phyloP scores from a whole-genome alignment of 2,113 vertebrate genomes.

The Tauraco erythrolophus region DNA sequence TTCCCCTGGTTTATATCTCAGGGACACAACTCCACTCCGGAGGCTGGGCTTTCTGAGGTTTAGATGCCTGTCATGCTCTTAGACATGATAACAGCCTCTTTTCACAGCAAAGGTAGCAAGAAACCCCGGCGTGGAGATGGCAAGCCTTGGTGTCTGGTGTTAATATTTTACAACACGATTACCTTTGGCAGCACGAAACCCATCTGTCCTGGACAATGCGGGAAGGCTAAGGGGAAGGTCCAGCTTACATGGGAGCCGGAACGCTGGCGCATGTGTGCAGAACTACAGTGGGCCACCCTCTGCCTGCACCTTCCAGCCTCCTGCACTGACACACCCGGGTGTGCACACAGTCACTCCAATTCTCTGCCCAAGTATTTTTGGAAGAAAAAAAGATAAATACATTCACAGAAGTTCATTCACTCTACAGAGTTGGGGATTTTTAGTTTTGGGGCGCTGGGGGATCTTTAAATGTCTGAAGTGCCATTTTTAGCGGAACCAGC shows the following conservation, averaged over 20 bases:
- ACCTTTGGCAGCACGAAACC: not conserved
- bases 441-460: not conserved
- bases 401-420: not conserved
- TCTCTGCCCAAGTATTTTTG: not conserved
- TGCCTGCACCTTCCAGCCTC: not conserved
- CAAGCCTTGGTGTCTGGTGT: not conserved
- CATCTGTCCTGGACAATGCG: accelerated
- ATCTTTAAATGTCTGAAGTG: not conserved
- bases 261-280: accelerated
- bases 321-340: not conserved
- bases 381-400: not conserved
- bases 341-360: accelerated
- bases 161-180: not conserved
- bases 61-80: not conserved
- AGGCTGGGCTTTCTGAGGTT: not conserved
- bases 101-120: not conserved
- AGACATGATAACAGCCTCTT: not conserved
- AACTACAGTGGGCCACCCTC: not conserved
- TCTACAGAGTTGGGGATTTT: not conserved
- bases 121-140: not conserved
- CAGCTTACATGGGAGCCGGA: not conserved
- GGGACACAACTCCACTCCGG: not conserved
- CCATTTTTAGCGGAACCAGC: not conserved
- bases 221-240: not conserved
- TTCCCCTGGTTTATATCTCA: not conserved